Evolutionary conservation across 2,113 vertebrate genomes (phyloP).

Genomic region (Pagrus major): DNA sequence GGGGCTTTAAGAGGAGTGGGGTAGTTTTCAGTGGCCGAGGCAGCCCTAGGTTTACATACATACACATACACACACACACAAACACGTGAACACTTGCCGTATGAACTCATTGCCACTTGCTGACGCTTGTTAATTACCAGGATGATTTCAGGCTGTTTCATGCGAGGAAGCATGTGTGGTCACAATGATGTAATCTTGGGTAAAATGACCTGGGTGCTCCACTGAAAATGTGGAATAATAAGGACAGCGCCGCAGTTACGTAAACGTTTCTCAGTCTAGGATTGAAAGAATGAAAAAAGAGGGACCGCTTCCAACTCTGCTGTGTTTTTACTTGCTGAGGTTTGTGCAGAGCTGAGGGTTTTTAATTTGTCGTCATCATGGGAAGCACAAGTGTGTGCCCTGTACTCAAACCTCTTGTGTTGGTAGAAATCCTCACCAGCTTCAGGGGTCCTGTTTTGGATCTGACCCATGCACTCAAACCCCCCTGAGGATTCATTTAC

Average conservation of each 20-base stretch:
- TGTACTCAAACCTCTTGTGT: neutral
- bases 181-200: conserved; percentile 46
- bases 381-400: neutral
- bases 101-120: conserved; percentile 9
- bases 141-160: conserved; percentile 47
- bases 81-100: neutral
- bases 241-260: conserved; percentile 34
- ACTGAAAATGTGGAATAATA: conserved; percentile 40
- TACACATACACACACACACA: neutral
- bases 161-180: conserved; percentile 31
- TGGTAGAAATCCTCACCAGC: neutral
- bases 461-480: neutral
- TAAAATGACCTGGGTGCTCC: conserved; percentile 38
- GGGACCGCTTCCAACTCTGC: neutral
- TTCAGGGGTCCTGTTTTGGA: conserved; percentile 1
- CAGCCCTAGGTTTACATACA: neutral
- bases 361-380: conserved; percentile 16
- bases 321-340: neutral
- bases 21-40: too few relatives aligned
- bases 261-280: conserved; percentile 32
- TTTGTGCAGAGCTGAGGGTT: neutral
- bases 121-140: conserved; percentile 13
- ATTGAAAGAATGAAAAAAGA: conserved; percentile 19
- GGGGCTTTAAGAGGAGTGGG: too few relatives aligned
- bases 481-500: conserved; percentile 25